phyloP scores from a whole-genome alignment of 2,113 vertebrate genomes.

The Clinocottus analis region DNA sequence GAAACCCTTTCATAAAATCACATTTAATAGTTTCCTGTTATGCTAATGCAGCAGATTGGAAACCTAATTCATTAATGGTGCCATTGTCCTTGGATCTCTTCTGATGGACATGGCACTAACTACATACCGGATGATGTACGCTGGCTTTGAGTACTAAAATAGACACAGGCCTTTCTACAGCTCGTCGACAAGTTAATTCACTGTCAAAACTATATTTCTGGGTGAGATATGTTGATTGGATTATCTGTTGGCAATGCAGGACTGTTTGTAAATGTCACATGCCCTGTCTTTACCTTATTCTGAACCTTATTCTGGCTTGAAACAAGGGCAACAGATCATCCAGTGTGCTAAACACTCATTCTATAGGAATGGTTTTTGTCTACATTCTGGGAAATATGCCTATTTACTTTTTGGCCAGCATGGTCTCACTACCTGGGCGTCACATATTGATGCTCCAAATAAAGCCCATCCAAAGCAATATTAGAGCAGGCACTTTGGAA shows the following conservation, averaged over 20 bases:
- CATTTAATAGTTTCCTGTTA: conserved; percentile 66
- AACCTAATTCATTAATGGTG: conserved; percentile 57
- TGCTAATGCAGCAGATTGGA: conserved; percentile 63
- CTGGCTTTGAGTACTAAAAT: background rate
- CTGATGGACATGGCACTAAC: conserved; percentile 35
- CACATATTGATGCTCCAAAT: too few species aligned
- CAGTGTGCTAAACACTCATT: too few species aligned
- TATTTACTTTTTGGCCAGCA: background rate
- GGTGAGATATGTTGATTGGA: background rate
- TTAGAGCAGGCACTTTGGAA: too few species aligned
- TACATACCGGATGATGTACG: background rate
- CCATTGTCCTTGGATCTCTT: conserved; percentile 45
- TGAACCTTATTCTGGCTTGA: too few species aligned
- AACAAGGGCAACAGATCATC: too few species aligned
- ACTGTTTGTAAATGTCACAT: too few species aligned
- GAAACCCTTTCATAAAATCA: conserved; percentile 74
- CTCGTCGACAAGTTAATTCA: background rate
- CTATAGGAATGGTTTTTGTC: too few species aligned
- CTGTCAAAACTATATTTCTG: background rate
- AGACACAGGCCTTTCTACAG: background rate
- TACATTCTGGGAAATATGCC: background rate
- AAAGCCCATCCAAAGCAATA: too few species aligned
- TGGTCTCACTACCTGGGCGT: too few species aligned
- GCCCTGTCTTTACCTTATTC: too few species aligned
- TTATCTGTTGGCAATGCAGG: too few species aligned